A percentile compares a stretch with the other conserved stretches of the same genome.
Conservation (phyloP, 2,113 vertebrate species). For the Micronycteris hirsuta region DNA sequence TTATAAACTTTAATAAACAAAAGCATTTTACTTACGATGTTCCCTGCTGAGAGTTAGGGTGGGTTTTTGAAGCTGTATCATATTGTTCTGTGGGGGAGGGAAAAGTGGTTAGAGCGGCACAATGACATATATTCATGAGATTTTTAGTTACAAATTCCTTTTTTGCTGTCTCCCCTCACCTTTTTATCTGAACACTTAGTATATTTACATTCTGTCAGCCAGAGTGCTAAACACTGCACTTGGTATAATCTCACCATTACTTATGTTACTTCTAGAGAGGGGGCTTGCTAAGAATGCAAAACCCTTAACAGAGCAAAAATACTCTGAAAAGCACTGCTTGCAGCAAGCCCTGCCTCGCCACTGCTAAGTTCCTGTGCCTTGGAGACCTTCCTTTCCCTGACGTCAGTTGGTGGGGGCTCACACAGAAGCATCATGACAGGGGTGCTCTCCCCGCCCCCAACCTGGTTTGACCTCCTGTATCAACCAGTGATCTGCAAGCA, state of each 20-base stretch:
- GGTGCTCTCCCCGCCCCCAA: background rate
- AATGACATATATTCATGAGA: background rate
- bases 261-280: background rate
- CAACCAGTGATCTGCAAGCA: background rate
- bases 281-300: background rate
- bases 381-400: background rate
- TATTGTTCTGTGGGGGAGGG: slow-evolving; percentile 78
- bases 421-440: rapidly evolving
- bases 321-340: background rate
- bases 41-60: slow-evolving; percentile 75
- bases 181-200: background rate
- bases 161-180: background rate
- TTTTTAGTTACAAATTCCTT: background rate
- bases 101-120: background rate
- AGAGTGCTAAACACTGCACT: background rate
- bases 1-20: background rate
- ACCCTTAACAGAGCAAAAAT: background rate
- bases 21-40: slow-evolving; percentile 83
- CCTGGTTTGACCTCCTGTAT: too few species aligned
- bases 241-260: background rate
- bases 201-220: background rate
- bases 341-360: background rate
- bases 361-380: rapidly evolving
- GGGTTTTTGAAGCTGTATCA: slow-evolving; percentile 76
- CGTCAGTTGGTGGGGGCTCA: too few species aligned